Conservation (phyloP, 2,888 invertebrate genomes). For the Anorthoa munda region DNA sequence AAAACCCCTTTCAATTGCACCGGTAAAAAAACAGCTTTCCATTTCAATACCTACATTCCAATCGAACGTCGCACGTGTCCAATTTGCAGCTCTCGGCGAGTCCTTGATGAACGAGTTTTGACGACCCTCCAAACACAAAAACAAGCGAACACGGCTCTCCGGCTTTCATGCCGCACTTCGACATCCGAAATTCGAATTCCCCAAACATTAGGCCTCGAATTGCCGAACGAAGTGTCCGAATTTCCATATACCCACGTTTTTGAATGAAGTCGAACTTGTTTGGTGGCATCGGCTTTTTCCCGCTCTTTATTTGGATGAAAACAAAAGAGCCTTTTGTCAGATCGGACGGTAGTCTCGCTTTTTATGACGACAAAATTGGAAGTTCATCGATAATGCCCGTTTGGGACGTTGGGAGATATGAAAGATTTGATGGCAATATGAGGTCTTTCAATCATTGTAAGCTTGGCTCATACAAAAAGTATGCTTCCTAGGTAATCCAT, state of each 20-base stretch:
- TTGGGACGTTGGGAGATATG: constrained; percentile 27
- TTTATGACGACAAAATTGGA: constrained; percentile 50
- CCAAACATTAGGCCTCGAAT: constrained; percentile 54
- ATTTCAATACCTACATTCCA: too few relatives aligned
- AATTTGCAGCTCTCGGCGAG: constrained; percentile 27
- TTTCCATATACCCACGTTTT: constrained; percentile 50
- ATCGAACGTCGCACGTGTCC: constrained; percentile 20
- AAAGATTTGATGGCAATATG: constrained; percentile 11
- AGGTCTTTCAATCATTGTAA: constrained; percentile 14
- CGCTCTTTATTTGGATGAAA: constrained; percentile 51
- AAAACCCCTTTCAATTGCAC: not conserved
- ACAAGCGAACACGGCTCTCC: constrained; percentile 22
- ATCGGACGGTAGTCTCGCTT: constrained; percentile 25
- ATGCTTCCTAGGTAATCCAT: not conserved
- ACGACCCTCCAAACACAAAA: constrained; percentile 53
- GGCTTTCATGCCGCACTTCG: constrained; percentile 31
- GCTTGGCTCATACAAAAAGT: not conserved
- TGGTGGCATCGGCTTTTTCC: constrained; percentile 41
- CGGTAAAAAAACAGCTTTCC: constrained; percentile 7
- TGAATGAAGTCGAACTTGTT: constrained; percentile 46
- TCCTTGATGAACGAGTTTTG: constrained; percentile 35
- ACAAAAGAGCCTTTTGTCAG: constrained; percentile 51
- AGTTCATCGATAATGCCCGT: constrained; percentile 43
- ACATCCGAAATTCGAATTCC: constrained; percentile 46
- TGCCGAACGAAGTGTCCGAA: constrained; percentile 49